Conservation (phyloP, 2,888 invertebrate species). For the Eilema griseolum region DNA sequence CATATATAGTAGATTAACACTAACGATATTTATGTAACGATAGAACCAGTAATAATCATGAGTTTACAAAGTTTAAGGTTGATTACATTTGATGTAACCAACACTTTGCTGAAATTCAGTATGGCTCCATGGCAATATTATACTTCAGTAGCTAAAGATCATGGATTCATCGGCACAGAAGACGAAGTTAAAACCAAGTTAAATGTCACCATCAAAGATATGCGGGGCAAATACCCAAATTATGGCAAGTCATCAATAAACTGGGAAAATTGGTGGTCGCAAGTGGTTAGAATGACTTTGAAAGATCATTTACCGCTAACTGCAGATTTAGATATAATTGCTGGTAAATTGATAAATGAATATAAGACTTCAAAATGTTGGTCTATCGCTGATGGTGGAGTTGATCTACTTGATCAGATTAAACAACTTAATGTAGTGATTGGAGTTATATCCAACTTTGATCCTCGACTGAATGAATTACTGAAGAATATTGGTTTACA, state of each 20-base stretch:
- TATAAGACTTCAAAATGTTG: slow-evolving; percentile 92
- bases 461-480: slow-evolving; percentile 91
- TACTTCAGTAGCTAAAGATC: slow-evolving; percentile 89
- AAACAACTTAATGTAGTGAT: slow-evolving; percentile 79
- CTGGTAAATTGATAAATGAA: slow-evolving; percentile 88
- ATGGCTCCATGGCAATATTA: slow-evolving; percentile 92
- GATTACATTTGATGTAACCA: slow-evolving; percentile 96
- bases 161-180: slow-evolving; percentile 89
- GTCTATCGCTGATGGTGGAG: slow-evolving; percentile 89
- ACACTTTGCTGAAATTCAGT: slow-evolving; percentile 92
- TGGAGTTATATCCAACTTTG: slow-evolving; percentile 96
- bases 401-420: slow-evolving; percentile 89
- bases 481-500: slow-evolving; percentile 89
- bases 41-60: slow-evolving; percentile 51
- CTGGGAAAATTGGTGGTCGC: slow-evolving; percentile 95
- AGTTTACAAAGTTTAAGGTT: slow-evolving; percentile 85
- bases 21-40: neutral
- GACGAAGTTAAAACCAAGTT: slow-evolving; percentile 88
- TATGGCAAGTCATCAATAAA: slow-evolving; percentile 91
- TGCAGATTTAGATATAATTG: slow-evolving; percentile 71
- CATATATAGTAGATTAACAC: no score
- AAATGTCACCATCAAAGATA: slow-evolving; percentile 88
- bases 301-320: slow-evolving; percentile 76
- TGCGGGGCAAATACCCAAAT: slow-evolving; percentile 92
- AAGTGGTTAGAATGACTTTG: slow-evolving; percentile 89